Base-by-base conservation (phyloP, 2,113 vertebrate genomes). In the Oncorhynchus masou region DNA sequence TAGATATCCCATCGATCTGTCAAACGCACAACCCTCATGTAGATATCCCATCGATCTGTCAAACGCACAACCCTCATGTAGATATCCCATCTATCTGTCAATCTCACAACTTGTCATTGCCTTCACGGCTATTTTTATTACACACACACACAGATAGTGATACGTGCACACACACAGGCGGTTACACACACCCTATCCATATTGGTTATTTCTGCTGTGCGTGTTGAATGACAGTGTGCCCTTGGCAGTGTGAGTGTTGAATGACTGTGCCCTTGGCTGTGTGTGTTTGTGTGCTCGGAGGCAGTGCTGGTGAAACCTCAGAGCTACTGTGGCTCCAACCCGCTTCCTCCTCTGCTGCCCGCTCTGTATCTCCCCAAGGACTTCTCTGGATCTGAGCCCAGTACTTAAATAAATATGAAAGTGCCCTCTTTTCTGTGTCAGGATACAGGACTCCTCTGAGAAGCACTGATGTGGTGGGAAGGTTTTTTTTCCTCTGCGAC, bases 371-470 rank as follows among this genome's bases (percentile, higher is more conserved):
- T 84, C 84, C 85, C 22, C 39, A 73, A 87, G 64, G 87, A 89
- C 86, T 69, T 79, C 81, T 87, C 76, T 91, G 87, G 86, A 89
- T 91, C 86, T 87, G 85, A 80, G 83, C 83, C 80, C 48, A 54
- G 88, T 79, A 84, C 88, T 87, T 89, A 86, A 88, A 92, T 90
- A 90, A 90, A 91, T 90, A 90, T 88, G 86, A 89, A 92, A 88
- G 85, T 89, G 87, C 69, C 86, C 86, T 86, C 86, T 90, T 81
- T 85, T 76, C 81, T 86, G 82, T 87, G 82, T 83, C 81, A 86
- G 80, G 83, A 85, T 82, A 79, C 83, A 77, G 79, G 39, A 72
- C 83, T 49, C 73, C 80, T 68, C 69, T 82, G 77, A 68, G 70
- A 59, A 68, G 82, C 74, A 72, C 59, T 65, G 54, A 70, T 57